phyloP scores from a whole-genome alignment of 2,797 vertebrate genomes.

The Pachyuromys duprasi region DNA sequence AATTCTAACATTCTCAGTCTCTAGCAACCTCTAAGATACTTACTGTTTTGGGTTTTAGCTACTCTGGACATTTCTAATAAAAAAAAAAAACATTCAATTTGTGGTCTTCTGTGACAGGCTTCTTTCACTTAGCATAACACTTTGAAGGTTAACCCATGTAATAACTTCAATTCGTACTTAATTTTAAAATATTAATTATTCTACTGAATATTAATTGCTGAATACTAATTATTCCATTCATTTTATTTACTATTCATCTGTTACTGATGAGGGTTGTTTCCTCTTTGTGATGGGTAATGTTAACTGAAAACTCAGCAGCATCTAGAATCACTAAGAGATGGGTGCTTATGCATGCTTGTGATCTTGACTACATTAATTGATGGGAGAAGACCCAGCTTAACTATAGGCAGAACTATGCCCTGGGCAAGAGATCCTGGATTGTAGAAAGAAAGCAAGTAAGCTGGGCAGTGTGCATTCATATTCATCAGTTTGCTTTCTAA shows the following conservation, averaged over 20 bases:
- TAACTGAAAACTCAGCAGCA: not conserved
- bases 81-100: not conserved
- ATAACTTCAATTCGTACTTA: not conserved
- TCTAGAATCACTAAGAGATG: not conserved
- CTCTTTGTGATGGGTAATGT: not conserved
- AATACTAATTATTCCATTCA: not conserved
- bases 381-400: not conserved
- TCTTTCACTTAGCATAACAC: not conserved
- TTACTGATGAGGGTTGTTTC: not conserved
- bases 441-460: not conserved
- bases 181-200: not conserved
- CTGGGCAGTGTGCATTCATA: not conserved
- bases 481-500: not conserved
- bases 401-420: not conserved
- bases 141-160: conserved; percentile 7
- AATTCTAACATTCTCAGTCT: not conserved
- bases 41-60: not conserved
- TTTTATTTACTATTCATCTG: not conserved
- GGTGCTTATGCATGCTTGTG: not conserved
- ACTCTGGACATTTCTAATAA: not conserved
- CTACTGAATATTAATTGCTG: too few relatives aligned
- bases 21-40: not conserved
- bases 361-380: not conserved
- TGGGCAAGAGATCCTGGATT: not conserved
- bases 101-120: not conserved